phyloP scores from a whole-genome alignment of 1,140 invertebrate genomes.

The Drosophila biarmipes region DNA sequence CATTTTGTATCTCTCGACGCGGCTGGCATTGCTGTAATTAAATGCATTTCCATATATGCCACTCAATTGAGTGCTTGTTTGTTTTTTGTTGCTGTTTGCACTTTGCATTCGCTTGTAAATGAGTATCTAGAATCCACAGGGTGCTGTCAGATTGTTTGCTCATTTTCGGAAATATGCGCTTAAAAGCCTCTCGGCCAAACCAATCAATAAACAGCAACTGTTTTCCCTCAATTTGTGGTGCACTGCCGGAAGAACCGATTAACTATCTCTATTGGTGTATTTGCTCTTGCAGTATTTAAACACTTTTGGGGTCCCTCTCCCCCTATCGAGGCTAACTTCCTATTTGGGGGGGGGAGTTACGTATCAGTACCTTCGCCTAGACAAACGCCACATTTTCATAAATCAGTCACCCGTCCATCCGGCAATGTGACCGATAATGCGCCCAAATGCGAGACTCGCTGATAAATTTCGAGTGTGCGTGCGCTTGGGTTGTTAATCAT shows the following conservation, averaged over 20 bases:
- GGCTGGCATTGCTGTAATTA: conserved; percentile 42
- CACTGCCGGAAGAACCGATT: conserved; percentile 26
- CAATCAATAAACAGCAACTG: conserved; percentile 4
- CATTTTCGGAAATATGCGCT: conserved; percentile 2
- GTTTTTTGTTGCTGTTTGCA: conserved; percentile 11
- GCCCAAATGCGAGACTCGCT: conserved; percentile 53
- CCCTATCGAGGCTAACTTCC: background rate
- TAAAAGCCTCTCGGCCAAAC: conserved; percentile 5
- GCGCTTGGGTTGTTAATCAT: conserved; percentile 66
- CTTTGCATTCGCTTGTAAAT: conserved; percentile 23
- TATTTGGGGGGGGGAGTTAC: background rate
- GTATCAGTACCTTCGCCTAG: background rate
- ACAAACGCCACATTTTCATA: conserved; percentile 36
- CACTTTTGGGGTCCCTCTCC: background rate
- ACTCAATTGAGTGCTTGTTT: conserved; percentile 42
- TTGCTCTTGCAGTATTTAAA: background rate
- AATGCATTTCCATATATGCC: conserved; percentile 43
- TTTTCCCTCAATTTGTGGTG: conserved; percentile 23
- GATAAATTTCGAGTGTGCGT: conserved; percentile 46
- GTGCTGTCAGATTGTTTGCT: conserved; percentile 17
- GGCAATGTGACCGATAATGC: conserved; percentile 65
- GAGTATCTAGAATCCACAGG: conserved; percentile 33
- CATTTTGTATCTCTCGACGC: conserved; percentile 25
- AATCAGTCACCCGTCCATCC: conserved; percentile 53
- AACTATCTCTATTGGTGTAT: conserved; percentile 41